These are phyloP conservation scores for Cassiopea xamachana DNA, from an alignment of 30 jellyfish, hydroid and myxozoan genomes.

Conservation along the genomic window DNA sequence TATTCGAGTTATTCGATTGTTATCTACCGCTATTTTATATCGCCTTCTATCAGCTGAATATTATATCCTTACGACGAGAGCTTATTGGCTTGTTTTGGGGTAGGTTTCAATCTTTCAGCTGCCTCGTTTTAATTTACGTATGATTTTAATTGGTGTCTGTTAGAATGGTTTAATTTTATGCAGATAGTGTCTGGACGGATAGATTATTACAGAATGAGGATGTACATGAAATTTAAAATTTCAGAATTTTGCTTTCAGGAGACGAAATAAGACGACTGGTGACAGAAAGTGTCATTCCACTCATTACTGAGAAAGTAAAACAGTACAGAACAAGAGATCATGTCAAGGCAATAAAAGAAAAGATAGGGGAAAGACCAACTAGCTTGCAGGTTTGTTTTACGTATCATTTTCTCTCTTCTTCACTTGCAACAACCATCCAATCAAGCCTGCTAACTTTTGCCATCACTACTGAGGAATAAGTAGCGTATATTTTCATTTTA, in stretches of 20 bases:
- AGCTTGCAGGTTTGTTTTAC: conserved; percentile 41
- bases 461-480: no score
- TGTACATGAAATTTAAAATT: no score
- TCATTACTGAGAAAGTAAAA: conserved; percentile 67
- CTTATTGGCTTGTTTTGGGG: conserved; percentile 97
- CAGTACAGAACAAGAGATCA: conserved; percentile 68
- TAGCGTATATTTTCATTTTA: no score
- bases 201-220: no score
- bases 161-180: no score
- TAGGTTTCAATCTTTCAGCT: no score
- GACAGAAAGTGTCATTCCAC: conserved; percentile 86
- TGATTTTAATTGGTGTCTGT: no score
- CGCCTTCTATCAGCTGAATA: conserved; percentile 91
- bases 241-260: conserved; percentile 49
- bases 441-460: no score
- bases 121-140: background rate
- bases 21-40: conserved; percentile 90
- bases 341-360: conserved; percentile 54
- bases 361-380: conserved; percentile 64
- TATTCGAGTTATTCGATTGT: conserved; percentile 90
- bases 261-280: conserved; percentile 95
- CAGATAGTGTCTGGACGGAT: no score
- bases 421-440: background rate
- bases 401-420: background rate
- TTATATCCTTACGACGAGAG: conserved; percentile 84